Evolutionary conservation across 2,888 invertebrate species (phyloP), one percentile per base, ranked within the genome.

Genomic region (Sinhomidia bicolor): DNA sequence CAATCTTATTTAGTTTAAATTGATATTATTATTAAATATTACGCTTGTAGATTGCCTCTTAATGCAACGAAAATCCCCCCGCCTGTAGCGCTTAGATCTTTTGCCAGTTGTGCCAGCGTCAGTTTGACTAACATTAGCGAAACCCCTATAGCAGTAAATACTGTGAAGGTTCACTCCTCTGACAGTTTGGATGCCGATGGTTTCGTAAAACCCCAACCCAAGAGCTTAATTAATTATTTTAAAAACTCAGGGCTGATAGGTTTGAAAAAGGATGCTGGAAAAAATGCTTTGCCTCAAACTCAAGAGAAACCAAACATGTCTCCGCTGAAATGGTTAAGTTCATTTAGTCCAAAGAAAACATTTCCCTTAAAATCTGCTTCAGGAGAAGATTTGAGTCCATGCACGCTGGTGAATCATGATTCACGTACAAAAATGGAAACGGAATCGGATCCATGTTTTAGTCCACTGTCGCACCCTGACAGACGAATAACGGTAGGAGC

Each of bases 241-340:
- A 88, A 88, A 83, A 60, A 32, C 10, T 65, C 82, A 0, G 71
- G 71, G 12, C 23, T 71, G 12, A 23, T 71, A 0, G 87, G 87
- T 0, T 20, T 78, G 1, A 88, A 60, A 20, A 87, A 87, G 20
- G 87, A 87, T 0, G 4, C n/a, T 5, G 76, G 62, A 29, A 87
- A 83, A 29, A 71, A 23, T 51, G 14, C n/a, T 0, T 12, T 57
- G n/a, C 9, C 32, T 20, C n/a, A n/a, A n/a, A 7, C 32, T 20
- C 71, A 44, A 17, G 60, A 74, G 2, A 84, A 84, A 23, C 62
- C 68, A 5, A 79, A 78, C 14, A 89, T 85, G 57, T 90, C 90
- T 60, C 90, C 90, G 9, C 62, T 68, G 12, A 90, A 90, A 29
- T 90, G 90, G 90, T 57, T 88, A 7, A 83, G 57, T 20, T 68